These are phyloP conservation scores for Aphidoletes aphidimyza DNA, from an alignment of 2,888 invertebrate species.

Conservation along the genomic window DNA sequence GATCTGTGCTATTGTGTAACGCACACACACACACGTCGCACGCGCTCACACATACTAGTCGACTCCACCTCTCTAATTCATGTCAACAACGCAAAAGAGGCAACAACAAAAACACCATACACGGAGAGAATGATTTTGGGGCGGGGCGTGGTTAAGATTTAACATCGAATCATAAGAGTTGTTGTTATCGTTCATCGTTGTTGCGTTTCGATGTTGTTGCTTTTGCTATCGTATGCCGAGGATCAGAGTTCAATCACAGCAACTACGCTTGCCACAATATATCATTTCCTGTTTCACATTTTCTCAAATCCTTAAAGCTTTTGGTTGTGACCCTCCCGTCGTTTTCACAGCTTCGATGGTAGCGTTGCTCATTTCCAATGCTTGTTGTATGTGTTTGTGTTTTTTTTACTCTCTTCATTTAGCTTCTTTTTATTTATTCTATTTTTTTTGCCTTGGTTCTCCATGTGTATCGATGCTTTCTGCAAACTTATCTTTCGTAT, in stretches of 20 bases:
- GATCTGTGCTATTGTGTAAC: not conserved
- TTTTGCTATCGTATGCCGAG: conserved; percentile 42
- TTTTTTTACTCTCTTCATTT: not conserved
- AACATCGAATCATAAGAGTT: conserved; percentile 56
- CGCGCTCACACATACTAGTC: not conserved
- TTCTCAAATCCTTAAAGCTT: not conserved
- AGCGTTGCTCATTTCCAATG: not conserved
- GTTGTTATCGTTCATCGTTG: conserved; percentile 18
- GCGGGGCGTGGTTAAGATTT: conserved; percentile 53
- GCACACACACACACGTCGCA: no score
- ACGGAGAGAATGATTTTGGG: not conserved
- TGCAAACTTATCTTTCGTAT: not conserved
- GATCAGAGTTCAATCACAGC: conserved; percentile 52
- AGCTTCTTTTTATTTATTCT: not conserved
- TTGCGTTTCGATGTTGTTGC: not conserved
- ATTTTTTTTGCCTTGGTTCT: not conserved
- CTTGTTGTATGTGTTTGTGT: not conserved
- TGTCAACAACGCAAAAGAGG: not conserved
- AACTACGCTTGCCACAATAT: not conserved
- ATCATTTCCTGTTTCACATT: conserved; percentile 28
- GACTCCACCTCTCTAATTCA: conserved; percentile 8
- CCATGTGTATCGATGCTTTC: not conserved
- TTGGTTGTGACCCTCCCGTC: not conserved
- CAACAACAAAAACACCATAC: not conserved
- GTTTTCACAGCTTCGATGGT: not conserved